phyloP scores from a whole-genome alignment of 1,140 invertebrate species.

The Physella acuta region DNA sequence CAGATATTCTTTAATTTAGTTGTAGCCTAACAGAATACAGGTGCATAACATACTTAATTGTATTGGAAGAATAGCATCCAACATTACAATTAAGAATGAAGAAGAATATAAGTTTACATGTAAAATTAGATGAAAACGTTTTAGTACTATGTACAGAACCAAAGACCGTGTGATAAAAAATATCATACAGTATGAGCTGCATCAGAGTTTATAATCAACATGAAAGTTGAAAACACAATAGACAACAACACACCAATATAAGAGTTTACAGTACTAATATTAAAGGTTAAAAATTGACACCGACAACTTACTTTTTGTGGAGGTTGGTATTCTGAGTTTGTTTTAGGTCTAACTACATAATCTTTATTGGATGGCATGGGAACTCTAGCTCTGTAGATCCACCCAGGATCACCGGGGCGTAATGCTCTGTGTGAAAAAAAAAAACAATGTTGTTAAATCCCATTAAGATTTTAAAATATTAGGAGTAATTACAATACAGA shows the following conservation, averaged over 20 bases:
- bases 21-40: not conserved
- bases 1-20: not conserved
- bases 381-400: conserved; percentile 90
- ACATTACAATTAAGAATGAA: not conserved
- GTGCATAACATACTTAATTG: not conserved
- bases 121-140: not conserved
- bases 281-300: conserved; percentile 7
- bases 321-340: conserved; percentile 72
- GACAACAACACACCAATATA: not conserved
- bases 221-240: not conserved
- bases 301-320: conserved; percentile 23
- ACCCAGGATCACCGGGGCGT: conserved; percentile 91
- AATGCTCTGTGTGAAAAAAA: conserved; percentile 60
- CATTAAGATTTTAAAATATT: not conserved
- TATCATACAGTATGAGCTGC: too few species aligned
- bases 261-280: not conserved
- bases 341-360: conserved; percentile 92
- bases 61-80: not conserved
- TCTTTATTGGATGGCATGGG: conserved; percentile 94
- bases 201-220: too few species aligned
- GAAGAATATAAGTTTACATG: not conserved
- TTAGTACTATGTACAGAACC: not conserved
- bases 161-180: too few species aligned
- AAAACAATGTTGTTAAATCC: not conserved
- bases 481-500: too few species aligned